These are phyloP conservation scores for Peromyscus maniculatus DNA, from an alignment of 2,113 vertebrate genomes.

Conservation along the genomic window DNA sequence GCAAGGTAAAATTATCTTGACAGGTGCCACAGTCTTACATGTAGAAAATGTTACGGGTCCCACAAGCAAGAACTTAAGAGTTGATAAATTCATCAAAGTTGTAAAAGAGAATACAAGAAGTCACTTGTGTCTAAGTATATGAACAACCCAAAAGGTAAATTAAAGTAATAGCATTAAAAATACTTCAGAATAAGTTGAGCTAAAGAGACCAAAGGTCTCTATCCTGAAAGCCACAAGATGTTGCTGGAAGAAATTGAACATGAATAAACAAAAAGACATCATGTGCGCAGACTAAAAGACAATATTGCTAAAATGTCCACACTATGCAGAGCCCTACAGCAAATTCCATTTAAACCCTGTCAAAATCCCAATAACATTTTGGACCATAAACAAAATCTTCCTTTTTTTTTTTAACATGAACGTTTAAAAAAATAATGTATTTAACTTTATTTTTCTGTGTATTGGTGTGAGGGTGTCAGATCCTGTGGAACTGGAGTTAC, in stretches of 20 bases:
- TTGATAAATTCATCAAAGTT: not conserved
- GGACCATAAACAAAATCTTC: not conserved
- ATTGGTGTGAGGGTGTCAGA: not conserved
- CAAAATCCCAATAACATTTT: not conserved
- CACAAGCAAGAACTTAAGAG: not conserved
- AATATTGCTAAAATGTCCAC: not conserved
- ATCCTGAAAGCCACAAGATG: not conserved
- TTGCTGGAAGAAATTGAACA: constrained; percentile 12
- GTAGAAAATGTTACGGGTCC: not conserved
- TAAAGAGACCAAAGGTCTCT: not conserved
- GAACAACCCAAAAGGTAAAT: not conserved
- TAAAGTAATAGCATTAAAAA: not conserved
- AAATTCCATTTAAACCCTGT: not conserved
- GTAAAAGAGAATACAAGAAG: not conserved
- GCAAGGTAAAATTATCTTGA: not conserved
- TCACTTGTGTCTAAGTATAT: not conserved
- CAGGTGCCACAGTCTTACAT: not conserved
- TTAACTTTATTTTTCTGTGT: not conserved
- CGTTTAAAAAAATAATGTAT: not conserved
- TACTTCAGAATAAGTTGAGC: not conserved
- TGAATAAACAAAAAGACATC: not conserved
- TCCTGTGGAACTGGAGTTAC: not conserved
- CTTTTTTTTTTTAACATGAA: not conserved
- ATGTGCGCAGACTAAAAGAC: not conserved
- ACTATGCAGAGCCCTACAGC: not conserved